Conservation (phyloP, 2,888 invertebrate genomes). For the Polylopha cassiicola region DNA sequence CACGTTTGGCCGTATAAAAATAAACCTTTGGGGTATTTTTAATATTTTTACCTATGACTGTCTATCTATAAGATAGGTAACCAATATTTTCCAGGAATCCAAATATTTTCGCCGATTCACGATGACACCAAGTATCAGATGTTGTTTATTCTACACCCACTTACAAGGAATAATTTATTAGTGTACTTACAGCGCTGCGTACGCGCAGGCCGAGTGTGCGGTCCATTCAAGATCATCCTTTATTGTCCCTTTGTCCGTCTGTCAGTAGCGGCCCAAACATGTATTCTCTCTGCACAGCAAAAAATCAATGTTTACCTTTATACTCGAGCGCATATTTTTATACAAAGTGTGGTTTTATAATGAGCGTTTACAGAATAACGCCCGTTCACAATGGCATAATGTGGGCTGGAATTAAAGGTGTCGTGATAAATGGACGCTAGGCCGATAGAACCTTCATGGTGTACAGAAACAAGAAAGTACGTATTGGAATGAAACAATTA, state of each 20-base stretch:
- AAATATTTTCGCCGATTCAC: background rate
- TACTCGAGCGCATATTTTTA: constrained; percentile 73
- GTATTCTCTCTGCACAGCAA: constrained; percentile 64
- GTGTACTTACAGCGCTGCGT: constrained; percentile 34
- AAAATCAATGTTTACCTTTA: constrained; percentile 75
- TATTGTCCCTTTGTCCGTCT: constrained; percentile 65
- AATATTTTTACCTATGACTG: too few species aligned
- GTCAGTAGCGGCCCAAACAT: constrained; percentile 71
- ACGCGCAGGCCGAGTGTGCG: constrained; percentile 63
- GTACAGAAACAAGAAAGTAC: constrained; percentile 42
- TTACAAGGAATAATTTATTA: constrained; percentile 36
- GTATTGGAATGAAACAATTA: too few species aligned
- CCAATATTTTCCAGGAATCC: background rate
- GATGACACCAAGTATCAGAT: constrained; percentile 5
- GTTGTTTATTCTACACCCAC: constrained; percentile 11
- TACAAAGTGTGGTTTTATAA: constrained; percentile 72
- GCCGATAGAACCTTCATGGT: constrained; percentile 21
- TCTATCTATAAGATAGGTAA: too few species aligned
- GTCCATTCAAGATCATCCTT: constrained; percentile 68
- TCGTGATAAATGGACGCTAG: constrained; percentile 58
- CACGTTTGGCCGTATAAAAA: too few species aligned
- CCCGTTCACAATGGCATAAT: constrained; percentile 65
- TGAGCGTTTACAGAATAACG: constrained; percentile 75
- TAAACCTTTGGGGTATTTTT: too few species aligned
- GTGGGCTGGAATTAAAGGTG: constrained; percentile 65